Percentiles rank a stretch among this genome's conserved stretches.
phyloP scores from a whole-genome alignment of 2,888 invertebrate genomes.

The Tachystola acroxantha region DNA sequence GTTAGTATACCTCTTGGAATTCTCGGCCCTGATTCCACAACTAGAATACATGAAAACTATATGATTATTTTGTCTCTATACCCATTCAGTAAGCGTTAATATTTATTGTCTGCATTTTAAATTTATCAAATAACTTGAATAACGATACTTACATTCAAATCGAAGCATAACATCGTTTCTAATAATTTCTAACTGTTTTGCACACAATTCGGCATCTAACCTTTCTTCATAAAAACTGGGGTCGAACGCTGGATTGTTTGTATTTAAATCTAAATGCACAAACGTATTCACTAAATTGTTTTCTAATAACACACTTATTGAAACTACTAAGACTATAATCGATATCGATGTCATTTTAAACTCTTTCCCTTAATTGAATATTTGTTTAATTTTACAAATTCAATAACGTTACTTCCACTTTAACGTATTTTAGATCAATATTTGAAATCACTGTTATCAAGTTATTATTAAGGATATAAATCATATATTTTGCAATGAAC shows the following conservation, averaged over 20 bases:
- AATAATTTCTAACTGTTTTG: constrained; percentile 9
- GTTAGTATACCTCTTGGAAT: constrained; percentile 30
- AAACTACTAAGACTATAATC: not conserved
- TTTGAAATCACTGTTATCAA: too few species aligned
- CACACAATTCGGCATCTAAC: constrained; percentile 15
- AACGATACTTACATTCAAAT: constrained; percentile 8
- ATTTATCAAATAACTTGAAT: too few species aligned
- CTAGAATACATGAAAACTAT: too few species aligned
- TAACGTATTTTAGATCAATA: too few species aligned
- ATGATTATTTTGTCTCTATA: too few species aligned
- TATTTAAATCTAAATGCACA: constrained; percentile 2
- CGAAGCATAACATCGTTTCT: constrained; percentile 1
- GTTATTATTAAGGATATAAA: too few species aligned
- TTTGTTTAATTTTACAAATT: too few species aligned
- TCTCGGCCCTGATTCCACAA: constrained; percentile 34
- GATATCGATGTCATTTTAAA: not conserved
- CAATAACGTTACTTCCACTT: too few species aligned
- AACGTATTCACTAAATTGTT: not conserved
- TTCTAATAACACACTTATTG: not conserved
- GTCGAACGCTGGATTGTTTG: constrained; percentile 12
- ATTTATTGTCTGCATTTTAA: too few species aligned
- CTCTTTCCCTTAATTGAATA: too few species aligned
- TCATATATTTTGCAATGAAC: too few species aligned
- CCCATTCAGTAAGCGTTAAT: too few species aligned
- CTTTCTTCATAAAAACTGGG: constrained; percentile 13